Percentiles rank a stretch among this genome's conserved stretches.
Evolutionary conservation across 1,140 invertebrate genomes (phyloP).

Genomic region (Ruditapes philippinarum): DNA sequence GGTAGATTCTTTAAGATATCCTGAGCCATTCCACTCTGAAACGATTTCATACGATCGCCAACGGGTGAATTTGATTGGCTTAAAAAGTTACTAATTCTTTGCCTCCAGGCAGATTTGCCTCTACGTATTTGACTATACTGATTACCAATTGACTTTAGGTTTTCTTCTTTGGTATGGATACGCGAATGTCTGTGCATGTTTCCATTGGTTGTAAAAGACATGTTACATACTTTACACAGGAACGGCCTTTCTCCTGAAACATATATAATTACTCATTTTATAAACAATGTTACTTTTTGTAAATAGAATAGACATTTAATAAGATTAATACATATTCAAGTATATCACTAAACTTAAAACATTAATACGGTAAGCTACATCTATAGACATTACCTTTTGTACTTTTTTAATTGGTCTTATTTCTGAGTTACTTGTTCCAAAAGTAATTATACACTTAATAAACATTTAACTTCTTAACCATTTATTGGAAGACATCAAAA

Average conservation of each 20-base stretch:
- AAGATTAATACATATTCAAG: too few species aligned
- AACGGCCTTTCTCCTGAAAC: constrained; percentile 85
- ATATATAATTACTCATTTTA: too few species aligned
- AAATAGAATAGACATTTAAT: too few species aligned
- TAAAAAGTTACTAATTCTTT: constrained; percentile 20
- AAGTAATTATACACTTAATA: too few species aligned
- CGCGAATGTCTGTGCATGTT: constrained; percentile 95
- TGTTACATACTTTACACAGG: constrained; percentile 92
- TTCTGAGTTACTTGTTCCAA: too few species aligned
- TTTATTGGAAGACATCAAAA: too few species aligned
- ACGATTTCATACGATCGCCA: constrained; percentile 37
- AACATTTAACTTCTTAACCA: too few species aligned
- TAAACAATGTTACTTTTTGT: too few species aligned
- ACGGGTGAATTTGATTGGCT: constrained; percentile 13
- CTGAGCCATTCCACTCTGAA: constrained; percentile 25
- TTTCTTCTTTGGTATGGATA: constrained; percentile 88
- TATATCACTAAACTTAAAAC: too few species aligned
- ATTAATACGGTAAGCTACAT: too few species aligned
- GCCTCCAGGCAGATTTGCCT: constrained; percentile 61
- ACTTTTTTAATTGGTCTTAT: too few species aligned
- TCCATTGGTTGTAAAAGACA: constrained; percentile 95
- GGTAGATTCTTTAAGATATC: constrained; percentile 62
- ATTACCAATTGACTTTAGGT: constrained; percentile 64
- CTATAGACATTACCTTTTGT: too few species aligned
- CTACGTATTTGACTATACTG: constrained; percentile 55